These are phyloP conservation scores for Hypselothyrea guttata DNA, from an alignment of 2,888 invertebrate genomes.

Conservation along the genomic window DNA sequence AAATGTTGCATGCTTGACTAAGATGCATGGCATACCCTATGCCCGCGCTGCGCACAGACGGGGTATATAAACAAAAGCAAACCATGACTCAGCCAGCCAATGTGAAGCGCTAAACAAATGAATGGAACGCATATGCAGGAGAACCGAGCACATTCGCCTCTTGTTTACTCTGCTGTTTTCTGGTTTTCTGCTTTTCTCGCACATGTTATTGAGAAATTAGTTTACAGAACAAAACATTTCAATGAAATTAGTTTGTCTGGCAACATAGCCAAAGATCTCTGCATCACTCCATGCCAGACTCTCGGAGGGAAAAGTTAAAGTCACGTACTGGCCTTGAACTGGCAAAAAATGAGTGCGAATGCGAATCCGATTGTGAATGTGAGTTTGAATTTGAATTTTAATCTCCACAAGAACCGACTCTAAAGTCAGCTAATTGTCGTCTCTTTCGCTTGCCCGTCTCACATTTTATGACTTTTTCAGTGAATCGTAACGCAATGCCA, in stretches of 20 bases:
- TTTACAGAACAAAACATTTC: constrained; percentile 58
- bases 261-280: too few relatives aligned
- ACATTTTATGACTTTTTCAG: constrained; percentile 26
- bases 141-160: constrained; percentile 34
- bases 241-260: constrained; percentile 60
- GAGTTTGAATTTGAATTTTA: constrained; percentile 34
- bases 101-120: constrained; percentile 59
- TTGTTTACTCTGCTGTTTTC: constrained; percentile 45
- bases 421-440: constrained; percentile 14
- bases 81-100: constrained; percentile 44
- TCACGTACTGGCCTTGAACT: constrained; percentile 52
- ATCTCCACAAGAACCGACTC: constrained; percentile 12
- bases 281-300: too few relatives aligned
- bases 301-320: constrained; percentile 23
- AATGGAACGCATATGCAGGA: constrained; percentile 11
- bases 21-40: constrained; percentile 17
- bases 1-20: too few relatives aligned
- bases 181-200: constrained; percentile 19
- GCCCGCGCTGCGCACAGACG: neutral
- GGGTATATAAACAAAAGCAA: constrained; percentile 35
- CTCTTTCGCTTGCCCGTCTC: neutral
- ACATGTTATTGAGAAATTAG: constrained; percentile 46
- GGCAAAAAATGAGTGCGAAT: too few relatives aligned
- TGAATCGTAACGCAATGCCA: constrained; percentile 40
- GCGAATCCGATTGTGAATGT: constrained; percentile 52